These are phyloP conservation scores for Dolichomitus sp. DNA, from an alignment of 2,888 invertebrate species.

Conservation along the genomic window DNA sequence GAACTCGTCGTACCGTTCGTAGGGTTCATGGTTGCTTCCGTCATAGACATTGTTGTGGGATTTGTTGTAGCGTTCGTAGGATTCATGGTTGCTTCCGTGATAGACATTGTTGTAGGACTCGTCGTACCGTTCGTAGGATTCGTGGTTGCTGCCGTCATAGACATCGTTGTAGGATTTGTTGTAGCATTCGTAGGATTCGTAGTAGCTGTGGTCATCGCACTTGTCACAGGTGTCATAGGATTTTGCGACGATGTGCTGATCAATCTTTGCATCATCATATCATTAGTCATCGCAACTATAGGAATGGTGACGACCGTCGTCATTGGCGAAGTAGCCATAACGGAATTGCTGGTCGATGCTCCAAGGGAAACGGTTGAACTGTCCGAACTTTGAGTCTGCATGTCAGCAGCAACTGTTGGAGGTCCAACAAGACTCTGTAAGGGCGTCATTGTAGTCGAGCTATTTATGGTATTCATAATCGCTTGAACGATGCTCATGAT, in stretches of 20 bases:
- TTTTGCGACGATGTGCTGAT: constrained; percentile 8
- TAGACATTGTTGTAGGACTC: not conserved
- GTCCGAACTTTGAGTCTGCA: constrained; percentile 42
- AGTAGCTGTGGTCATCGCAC: not conserved
- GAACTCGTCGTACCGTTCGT: too few species aligned
- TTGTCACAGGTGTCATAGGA: not conserved
- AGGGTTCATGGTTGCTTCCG: too few species aligned
- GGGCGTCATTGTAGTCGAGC: constrained; percentile 26
- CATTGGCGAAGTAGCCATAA: constrained; percentile 12
- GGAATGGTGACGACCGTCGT: constrained; percentile 12
- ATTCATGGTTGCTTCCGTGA: not conserved
- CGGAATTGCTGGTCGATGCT: not conserved
- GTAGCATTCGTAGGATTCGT: not conserved
- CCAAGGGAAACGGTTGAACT: constrained; percentile 21
- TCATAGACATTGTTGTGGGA: constrained; percentile 1
- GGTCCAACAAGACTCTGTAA: constrained; percentile 42
- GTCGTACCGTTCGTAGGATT: constrained; percentile 6
- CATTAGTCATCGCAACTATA: not conserved
- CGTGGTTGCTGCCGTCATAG: not conserved
- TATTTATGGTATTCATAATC: constrained; percentile 55
- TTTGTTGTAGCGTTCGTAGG: not conserved
- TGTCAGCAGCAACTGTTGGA: constrained; percentile 23
- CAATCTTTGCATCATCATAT: not conserved
- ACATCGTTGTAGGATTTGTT: not conserved
- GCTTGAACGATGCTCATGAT: constrained; percentile 13